Evolutionary conservation across 2,888 invertebrate species (phyloP).

Genomic region (Leptinotarsa haldemani): DNA sequence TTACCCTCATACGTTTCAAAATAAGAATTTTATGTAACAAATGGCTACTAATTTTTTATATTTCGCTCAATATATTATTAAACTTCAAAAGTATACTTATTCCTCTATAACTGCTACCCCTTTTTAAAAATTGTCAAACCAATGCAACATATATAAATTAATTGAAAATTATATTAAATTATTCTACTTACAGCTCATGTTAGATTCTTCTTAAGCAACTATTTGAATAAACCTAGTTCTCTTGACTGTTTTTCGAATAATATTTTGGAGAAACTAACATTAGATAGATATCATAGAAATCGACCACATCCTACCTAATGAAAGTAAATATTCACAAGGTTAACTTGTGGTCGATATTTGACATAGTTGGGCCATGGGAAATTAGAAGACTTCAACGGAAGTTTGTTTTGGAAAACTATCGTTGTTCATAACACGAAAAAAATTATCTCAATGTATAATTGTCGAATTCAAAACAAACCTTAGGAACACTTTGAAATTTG

Average conservation of each 20-base stretch:
- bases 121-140: too few species aligned
- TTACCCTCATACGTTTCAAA: too few species aligned
- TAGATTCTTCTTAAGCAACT: neutral
- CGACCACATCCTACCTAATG: neutral
- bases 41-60: too few species aligned
- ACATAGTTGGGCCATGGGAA: neutral
- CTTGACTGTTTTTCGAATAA: neutral
- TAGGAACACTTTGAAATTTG: too few species aligned
- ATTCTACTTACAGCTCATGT: neutral
- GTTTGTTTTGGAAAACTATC: too few species aligned
- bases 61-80: too few species aligned
- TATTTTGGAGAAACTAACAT: neutral
- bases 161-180: neutral
- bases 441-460: too few species aligned
- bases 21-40: too few species aligned
- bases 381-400: neutral
- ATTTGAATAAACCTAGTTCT: neutral
- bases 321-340: neutral
- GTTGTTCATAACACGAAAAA: too few species aligned
- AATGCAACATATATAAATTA: neutral
- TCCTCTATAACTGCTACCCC: too few species aligned
- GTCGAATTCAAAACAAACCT: too few species aligned
- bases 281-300: neutral
- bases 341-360: conserved; percentile 1
- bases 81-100: too few species aligned